These are phyloP conservation scores for Speoplatyrhinus poulsoni DNA, from an alignment of 2,113 vertebrate species.

Conservation along the genomic window DNA sequence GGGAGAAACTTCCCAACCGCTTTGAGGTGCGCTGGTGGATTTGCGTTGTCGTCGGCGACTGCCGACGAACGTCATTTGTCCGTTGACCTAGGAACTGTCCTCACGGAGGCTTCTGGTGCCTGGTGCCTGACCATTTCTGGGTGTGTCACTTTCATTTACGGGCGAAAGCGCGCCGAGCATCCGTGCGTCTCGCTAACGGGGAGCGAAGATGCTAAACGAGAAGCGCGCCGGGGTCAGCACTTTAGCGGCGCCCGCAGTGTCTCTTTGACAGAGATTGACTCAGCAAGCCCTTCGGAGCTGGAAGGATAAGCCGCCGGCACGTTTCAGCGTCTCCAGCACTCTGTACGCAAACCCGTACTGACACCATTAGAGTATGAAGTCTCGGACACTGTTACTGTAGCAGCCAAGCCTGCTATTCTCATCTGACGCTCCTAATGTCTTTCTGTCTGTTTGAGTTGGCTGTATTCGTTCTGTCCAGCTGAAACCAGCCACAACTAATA, in stretches of 20 bases:
- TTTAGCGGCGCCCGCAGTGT: background rate
- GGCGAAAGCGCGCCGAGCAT: background rate
- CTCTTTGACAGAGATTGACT: conserved; percentile 33
- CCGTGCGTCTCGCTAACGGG: background rate
- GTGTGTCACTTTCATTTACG: background rate
- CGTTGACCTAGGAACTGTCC: no score
- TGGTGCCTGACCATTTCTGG: no score
- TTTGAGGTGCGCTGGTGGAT: no score
- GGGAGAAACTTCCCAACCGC: no score
- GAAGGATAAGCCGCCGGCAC: background rate
- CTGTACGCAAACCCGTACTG: background rate
- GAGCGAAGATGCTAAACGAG: background rate
- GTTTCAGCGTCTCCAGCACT: conserved; percentile 7
- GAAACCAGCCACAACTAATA: no score
- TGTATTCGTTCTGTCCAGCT: no score
- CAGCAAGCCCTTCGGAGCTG: conserved; percentile 1
- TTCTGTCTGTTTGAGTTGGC: background rate
- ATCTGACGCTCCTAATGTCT: background rate
- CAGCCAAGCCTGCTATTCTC: background rate
- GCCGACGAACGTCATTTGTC: no score
- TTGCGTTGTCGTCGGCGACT: no score
- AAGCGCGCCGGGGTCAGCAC: conserved; percentile 9
- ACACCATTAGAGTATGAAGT: background rate
- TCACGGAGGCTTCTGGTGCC: no score
- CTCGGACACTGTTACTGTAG: background rate